Evolutionary conservation across 2,113 vertebrate genomes (phyloP).

Genomic region (Ptyas mucosa): DNA sequence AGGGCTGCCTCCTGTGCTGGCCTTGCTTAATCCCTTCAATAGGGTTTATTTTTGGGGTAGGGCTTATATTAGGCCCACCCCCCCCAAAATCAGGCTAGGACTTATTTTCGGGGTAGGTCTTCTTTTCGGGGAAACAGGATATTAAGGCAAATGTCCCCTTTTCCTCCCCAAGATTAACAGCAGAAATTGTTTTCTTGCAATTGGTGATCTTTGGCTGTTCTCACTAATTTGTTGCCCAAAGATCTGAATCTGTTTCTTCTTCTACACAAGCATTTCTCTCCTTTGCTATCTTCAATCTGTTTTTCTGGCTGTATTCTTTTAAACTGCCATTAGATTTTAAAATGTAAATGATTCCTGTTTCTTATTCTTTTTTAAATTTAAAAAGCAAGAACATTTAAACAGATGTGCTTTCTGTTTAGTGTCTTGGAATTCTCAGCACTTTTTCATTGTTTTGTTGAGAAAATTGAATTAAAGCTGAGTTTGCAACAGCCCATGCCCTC

Average conservation of each 20-base stretch:
- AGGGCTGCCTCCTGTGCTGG: no score
- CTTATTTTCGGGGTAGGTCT: no score
- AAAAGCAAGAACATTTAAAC: background rate
- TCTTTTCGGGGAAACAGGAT: no score
- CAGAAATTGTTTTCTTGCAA: background rate
- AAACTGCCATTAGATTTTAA: background rate
- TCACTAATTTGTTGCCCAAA: background rate
- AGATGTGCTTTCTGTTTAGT: background rate
- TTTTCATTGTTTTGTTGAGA: constrained; percentile 20
- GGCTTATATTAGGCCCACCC: no score
- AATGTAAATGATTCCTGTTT: background rate
- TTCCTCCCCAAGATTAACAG: background rate
- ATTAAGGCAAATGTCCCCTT: background rate
- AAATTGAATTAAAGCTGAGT: background rate
- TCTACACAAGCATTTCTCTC: background rate
- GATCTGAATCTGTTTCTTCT: background rate
- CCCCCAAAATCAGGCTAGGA: no score
- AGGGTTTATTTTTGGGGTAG: no score
- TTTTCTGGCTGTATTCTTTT: background rate
- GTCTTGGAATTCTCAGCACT: constrained; percentile 2
- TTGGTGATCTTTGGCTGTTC: background rate
- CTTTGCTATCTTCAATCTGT: background rate
- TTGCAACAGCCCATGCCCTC: background rate
- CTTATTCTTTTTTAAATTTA: background rate
- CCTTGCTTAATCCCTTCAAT: no score